A percentile compares a stretch with the other conserved stretches of the same genome.
Conservation (phyloP, 2,888 invertebrate genomes). For the Blastobasis adustella region DNA sequence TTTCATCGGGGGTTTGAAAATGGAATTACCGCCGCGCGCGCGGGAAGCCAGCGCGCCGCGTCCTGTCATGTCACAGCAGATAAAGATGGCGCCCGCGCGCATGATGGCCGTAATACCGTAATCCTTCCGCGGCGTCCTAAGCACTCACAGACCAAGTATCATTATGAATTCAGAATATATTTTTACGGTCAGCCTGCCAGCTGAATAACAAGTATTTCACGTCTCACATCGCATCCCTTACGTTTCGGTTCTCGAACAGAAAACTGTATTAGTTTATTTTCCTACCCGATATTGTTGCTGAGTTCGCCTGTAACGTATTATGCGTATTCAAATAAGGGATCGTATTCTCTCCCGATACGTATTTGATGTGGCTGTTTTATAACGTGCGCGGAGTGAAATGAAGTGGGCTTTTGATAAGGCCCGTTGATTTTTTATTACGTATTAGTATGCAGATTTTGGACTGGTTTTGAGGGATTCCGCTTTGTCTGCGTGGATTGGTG, state of each 20-base stretch:
- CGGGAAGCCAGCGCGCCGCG: no score
- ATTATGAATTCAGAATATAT: conserved; percentile 30
- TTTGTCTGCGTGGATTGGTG: no score
- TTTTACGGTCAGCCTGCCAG: conserved; percentile 18
- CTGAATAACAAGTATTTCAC: conserved; percentile 23
- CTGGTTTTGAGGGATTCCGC: neutral
- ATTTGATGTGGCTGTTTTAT: conserved; percentile 7
- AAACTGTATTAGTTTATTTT: conserved; percentile 8
- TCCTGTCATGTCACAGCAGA: no score
- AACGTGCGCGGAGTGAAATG: neutral
- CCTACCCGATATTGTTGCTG: neutral
- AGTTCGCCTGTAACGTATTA: conserved; percentile 4
- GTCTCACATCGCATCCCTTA: conserved; percentile 19
- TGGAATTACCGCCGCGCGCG: no score
- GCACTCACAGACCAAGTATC: conserved; percentile 7
- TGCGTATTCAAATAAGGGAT: conserved; percentile 18
- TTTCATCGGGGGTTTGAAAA: no score
- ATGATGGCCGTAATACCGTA: neutral
- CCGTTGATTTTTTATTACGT: no score
- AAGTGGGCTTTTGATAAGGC: neutral
- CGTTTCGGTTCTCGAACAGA: conserved; percentile 14
- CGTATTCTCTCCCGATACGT: conserved; percentile 8
- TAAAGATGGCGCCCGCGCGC: no score
- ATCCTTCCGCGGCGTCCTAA: neutral
- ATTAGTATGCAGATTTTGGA: no score